phyloP scores from a whole-genome alignment of 2,113 vertebrate genomes.

The Myrmophylax atrothorax region DNA sequence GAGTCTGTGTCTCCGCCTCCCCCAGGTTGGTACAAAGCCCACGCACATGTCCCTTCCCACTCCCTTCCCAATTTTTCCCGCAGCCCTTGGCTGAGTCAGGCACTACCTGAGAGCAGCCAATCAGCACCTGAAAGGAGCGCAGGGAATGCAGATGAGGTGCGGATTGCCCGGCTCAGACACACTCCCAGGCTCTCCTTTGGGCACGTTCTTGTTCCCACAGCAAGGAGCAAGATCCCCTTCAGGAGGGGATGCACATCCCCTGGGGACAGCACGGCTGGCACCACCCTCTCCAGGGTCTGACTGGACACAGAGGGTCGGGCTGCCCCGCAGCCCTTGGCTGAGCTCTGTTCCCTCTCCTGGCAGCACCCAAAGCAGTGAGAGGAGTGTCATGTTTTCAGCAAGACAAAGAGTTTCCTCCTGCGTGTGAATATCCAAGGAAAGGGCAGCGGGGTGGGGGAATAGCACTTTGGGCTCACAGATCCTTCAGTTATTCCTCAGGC shows the following conservation, averaged over 20 bases:
- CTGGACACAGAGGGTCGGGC: not conserved
- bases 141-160: slow-evolving; percentile 50
- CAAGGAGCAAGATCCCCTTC: not conserved
- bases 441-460: not conserved
- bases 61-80: slow-evolving; percentile 14
- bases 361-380: not conserved
- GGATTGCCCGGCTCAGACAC: not conserved
- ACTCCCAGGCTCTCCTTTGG: not conserved
- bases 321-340: not conserved
- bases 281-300: not conserved
- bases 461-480: not conserved
- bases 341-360: not conserved
- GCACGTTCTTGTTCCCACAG: not conserved
- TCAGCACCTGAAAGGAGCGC: slow-evolving; percentile 45
- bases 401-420: not conserved
- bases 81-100: slow-evolving; percentile 29
- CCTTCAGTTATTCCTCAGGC: not conserved
- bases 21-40: slow-evolving; percentile 81
- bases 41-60: not conserved
- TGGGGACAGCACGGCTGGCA: not conserved
- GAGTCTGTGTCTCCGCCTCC: slow-evolving; percentile 75
- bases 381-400: not conserved
- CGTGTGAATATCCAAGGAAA: not conserved
- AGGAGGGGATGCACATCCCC: not conserved
- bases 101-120: slow-evolving; percentile 61